phyloP scores from a whole-genome alignment of 2,797 vertebrate genomes.

The Melanotaenia nigrans region DNA sequence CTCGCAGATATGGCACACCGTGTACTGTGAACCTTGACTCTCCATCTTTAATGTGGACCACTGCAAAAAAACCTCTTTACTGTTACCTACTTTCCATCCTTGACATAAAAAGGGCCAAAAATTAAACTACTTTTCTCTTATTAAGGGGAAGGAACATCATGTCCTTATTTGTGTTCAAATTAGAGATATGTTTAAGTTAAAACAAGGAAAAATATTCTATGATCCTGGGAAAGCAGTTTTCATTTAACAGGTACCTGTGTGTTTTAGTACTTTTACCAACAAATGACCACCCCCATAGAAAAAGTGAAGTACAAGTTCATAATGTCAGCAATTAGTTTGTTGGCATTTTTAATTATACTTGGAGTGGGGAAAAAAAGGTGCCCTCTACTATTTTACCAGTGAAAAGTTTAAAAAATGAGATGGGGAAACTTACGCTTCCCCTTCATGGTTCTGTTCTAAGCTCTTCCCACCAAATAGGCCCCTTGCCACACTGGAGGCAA shows the following conservation, averaged over 20 bases:
- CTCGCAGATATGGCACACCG: slow-evolving; percentile 1
- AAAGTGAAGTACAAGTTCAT: background rate
- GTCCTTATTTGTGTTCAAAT: slow-evolving; percentile 17
- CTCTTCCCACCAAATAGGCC: slow-evolving; percentile 31
- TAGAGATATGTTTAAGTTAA: background rate
- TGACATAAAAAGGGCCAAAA: slow-evolving; percentile 22
- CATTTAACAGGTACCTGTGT: slow-evolving; percentile 13
- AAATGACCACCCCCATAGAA: background rate
- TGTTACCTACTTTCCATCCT: background rate
- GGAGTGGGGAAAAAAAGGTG: slow-evolving; percentile 7
- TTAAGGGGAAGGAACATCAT: background rate
- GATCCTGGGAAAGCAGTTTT: slow-evolving; percentile 21
- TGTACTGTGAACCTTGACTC: slow-evolving; percentile 14
- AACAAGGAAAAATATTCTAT: background rate
- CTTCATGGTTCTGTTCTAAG: slow-evolving; percentile 13
- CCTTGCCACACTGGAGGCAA: slow-evolving; percentile 34
- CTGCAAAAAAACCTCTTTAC: slow-evolving; percentile 14
- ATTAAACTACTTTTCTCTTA: background rate
- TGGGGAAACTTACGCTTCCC: slow-evolving; percentile 20
- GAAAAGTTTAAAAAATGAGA: slow-evolving; percentile 31
- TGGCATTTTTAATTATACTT: slow-evolving; percentile 41
- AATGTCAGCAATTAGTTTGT: slow-evolving; percentile 46
- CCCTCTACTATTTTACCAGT: slow-evolving; percentile 19
- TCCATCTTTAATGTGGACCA: background rate
- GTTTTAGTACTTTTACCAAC: background rate